Evolutionary conservation across 2,888 invertebrate species (phyloP).

Genomic region (Argyresthia goedartella): DNA sequence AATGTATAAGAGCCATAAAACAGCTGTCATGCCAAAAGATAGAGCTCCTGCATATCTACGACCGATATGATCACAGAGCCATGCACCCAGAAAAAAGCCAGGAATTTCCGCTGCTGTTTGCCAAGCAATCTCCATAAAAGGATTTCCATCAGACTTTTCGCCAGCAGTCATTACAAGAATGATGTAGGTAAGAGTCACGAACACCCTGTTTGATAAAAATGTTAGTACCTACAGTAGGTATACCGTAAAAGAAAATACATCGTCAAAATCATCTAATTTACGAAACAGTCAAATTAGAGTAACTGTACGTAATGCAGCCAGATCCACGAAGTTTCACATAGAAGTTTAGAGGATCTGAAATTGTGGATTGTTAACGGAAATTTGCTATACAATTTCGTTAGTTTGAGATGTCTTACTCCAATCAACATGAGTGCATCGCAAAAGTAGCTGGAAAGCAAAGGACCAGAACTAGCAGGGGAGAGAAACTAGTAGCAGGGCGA

Average conservation of each 20-base stretch:
- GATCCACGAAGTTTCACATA: too few relatives aligned
- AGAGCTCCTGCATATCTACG: constrained; percentile 29
- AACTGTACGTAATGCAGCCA: too few relatives aligned
- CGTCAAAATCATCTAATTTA: not conserved
- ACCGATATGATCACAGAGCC: constrained; percentile 38
- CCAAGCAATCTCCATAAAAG: constrained; percentile 74
- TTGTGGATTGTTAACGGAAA: too few relatives aligned
- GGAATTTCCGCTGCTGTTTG: constrained; percentile 75
- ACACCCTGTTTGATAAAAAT: constrained; percentile 39
- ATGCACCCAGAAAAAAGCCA: constrained; percentile 70
- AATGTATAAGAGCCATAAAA: constrained; percentile 26
- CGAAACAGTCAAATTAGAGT: not conserved
- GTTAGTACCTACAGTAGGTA: constrained; percentile 8
- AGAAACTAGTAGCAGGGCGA: too few relatives aligned
- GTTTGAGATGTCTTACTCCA: too few relatives aligned
- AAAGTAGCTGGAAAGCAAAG: too few relatives aligned
- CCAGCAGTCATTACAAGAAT: constrained; percentile 57
- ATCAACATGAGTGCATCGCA: too few relatives aligned
- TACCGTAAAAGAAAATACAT: not conserved
- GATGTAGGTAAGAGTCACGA: constrained; percentile 59
- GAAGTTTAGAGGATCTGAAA: too few relatives aligned
- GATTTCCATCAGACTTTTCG: constrained; percentile 72
- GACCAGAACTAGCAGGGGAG: too few relatives aligned
- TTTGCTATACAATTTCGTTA: too few relatives aligned
- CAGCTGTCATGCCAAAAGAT: constrained; percentile 22